phyloP scores from a whole-genome alignment of 1,140 invertebrate species.

The Hermatobates lingyangjiaoensis region DNA sequence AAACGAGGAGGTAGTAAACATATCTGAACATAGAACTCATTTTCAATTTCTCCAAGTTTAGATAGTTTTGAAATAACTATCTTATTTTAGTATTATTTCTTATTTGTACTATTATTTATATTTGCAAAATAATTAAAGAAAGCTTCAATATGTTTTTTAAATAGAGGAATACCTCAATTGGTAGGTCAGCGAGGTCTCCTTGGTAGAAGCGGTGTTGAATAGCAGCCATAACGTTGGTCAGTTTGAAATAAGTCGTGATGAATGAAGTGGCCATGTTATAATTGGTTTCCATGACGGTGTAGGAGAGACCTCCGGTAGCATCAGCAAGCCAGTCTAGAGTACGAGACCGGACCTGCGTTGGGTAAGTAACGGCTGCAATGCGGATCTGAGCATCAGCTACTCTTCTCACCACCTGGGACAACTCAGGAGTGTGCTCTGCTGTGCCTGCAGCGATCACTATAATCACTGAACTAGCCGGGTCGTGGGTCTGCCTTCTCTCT shows the following conservation, averaged over 20 bases:
- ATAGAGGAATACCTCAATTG: constrained; percentile 27
- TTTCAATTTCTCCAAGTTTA: no score
- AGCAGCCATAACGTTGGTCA: constrained; percentile 29
- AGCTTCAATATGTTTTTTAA: no score
- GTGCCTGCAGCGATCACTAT: constrained; percentile 32
- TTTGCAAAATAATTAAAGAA: no score
- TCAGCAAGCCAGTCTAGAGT: constrained; percentile 27
- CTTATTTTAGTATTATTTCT: no score
- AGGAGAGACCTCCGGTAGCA: constrained; percentile 25
- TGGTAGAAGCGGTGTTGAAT: constrained; percentile 28
- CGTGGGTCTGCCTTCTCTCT: constrained; percentile 22
- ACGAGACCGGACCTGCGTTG: constrained; percentile 21
- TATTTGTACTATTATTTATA: no score
- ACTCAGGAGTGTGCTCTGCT: constrained; percentile 18
- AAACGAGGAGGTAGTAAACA: no score
- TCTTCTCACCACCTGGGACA: constrained; percentile 19
- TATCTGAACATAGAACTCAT: no score
- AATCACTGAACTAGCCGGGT: constrained; percentile 31
- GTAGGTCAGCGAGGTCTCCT: constrained; percentile 28
- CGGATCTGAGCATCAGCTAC: constrained; percentile 22
- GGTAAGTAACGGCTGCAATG: constrained; percentile 31
- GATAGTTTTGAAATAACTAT: no score
- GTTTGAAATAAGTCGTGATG: constrained; percentile 30
- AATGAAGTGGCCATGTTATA: constrained; percentile 28
- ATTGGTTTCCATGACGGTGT: constrained; percentile 29